Evolutionary conservation across 2,113 vertebrate genomes (phyloP).

Genomic region (Apeltes quadracus): DNA sequence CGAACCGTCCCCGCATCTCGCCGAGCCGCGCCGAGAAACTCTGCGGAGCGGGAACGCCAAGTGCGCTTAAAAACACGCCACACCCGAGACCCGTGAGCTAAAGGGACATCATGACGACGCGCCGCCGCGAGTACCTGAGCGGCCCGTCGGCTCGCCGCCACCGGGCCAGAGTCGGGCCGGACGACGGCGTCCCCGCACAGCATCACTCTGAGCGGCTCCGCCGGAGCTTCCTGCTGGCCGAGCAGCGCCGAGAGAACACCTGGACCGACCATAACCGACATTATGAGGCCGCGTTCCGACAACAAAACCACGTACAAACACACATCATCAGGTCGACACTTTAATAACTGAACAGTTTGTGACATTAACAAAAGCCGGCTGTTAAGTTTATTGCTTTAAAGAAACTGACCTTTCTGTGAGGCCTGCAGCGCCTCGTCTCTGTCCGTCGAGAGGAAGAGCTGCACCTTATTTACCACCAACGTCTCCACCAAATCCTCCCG

Average conservation of each 20-base stretch:
- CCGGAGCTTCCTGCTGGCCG: constrained; percentile 20
- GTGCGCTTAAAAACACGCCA: neutral
- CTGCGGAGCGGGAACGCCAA: constrained; percentile 18
- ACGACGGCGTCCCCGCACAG: constrained; percentile 46
- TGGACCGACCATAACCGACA: constrained; percentile 38
- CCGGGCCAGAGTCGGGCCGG: neutral
- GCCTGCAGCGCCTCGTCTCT: constrained; percentile 24
- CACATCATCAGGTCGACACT: no score
- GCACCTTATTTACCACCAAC: constrained; percentile 77
- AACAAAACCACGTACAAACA: no score
- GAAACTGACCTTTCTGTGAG: constrained; percentile 39
- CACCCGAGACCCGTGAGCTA: no score
- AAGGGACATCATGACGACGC: neutral
- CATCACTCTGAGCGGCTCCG: constrained; percentile 67
- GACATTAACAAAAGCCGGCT: no score
- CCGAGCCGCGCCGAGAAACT: constrained; percentile 50
- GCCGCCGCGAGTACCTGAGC: constrained; percentile 39
- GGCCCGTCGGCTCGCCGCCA: constrained; percentile 1
- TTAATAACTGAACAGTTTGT: no score
- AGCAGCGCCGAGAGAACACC: constrained; percentile 60
- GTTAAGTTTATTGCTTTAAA: neutral
- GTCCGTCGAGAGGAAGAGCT: constrained; percentile 84
- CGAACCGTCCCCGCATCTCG: constrained; percentile 52
- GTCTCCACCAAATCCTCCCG: constrained; percentile 77
- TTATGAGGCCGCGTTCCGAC: no score